Evolutionary conservation across 1,140 invertebrate genomes (phyloP).

Genomic region (Micrasema minimum): DNA sequence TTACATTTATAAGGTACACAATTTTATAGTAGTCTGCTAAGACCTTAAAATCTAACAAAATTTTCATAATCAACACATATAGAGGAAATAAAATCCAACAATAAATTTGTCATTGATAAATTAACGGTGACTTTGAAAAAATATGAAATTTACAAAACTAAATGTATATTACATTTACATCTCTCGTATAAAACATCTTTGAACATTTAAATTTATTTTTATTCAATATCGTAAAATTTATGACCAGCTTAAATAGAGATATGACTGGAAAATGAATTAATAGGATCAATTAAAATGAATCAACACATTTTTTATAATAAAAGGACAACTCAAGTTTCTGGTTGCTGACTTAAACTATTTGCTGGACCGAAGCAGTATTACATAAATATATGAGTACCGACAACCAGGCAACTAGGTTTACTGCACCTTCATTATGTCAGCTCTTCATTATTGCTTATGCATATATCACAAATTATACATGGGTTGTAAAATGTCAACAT

Average conservation of each 20-base stretch:
- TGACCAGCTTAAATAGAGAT: slow-evolving; percentile 16
- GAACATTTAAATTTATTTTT: slow-evolving; percentile 10
- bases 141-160: slow-evolving; percentile 18
- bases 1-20: slow-evolving; percentile 45
- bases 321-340: slow-evolving; percentile 26
- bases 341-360: slow-evolving; percentile 34
- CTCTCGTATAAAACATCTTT: background rate
- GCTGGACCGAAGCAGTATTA: slow-evolving; percentile 8
- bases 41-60: slow-evolving; percentile 43
- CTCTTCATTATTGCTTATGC: slow-evolving; percentile 43
- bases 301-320: slow-evolving; percentile 15
- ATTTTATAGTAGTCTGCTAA: slow-evolving; percentile 39
- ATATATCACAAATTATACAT: slow-evolving; percentile 44
- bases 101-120: slow-evolving; percentile 41
- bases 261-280: slow-evolving; percentile 5
- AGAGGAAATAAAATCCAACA: slow-evolving; percentile 43
- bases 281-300: slow-evolving; percentile 16
- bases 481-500: slow-evolving; percentile 26
- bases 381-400: background rate
- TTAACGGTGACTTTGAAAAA: slow-evolving; percentile 26
- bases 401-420: slow-evolving; percentile 1
- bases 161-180: background rate
- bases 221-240: slow-evolving; percentile 8
- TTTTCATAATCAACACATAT: slow-evolving; percentile 41
- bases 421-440: slow-evolving; percentile 13